phyloP scores from a whole-genome alignment of 2,113 vertebrate genomes.

The Ailuropoda melanoleuca region DNA sequence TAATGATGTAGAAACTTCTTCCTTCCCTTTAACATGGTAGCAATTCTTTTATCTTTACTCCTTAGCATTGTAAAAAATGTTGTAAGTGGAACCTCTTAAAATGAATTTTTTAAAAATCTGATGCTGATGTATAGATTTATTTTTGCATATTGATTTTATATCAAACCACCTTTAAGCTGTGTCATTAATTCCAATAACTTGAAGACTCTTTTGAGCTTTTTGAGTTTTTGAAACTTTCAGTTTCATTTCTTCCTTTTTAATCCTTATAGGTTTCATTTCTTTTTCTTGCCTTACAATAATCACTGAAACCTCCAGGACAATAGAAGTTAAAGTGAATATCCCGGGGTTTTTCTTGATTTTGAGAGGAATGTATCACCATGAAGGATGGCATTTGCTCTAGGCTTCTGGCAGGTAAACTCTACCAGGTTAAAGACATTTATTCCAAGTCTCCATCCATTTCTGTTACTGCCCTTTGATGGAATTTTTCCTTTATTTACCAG shows the following conservation, averaged over 20 bases:
- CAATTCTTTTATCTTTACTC: not conserved
- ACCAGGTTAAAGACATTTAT: not conserved
- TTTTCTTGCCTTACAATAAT: not conserved
- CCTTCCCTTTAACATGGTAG: not conserved
- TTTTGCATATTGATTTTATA: slow-evolving; percentile 20
- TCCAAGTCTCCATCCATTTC: not conserved
- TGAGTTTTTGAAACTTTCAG: not conserved
- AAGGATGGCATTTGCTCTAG: not conserved
- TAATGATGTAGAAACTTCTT: not conserved
- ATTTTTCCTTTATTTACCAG: not conserved
- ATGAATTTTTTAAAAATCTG: not conserved
- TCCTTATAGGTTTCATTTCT: not conserved
- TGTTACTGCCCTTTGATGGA: not conserved
- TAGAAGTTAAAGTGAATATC: not conserved
- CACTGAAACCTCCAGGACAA: not conserved
- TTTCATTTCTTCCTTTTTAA: not conserved
- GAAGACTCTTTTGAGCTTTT: not conserved
- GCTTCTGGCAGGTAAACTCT: not conserved
- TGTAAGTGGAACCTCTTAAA: not conserved
- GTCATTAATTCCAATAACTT: not conserved
- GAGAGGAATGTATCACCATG: not conserved
- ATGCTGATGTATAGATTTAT: not conserved
- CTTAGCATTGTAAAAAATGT: not conserved
- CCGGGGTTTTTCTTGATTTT: not conserved
- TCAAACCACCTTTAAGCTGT: not conserved